A percentile compares a stretch with the other conserved stretches of the same genome.
phyloP scores from a whole-genome alignment of 2,888 invertebrate genomes.

The Aethes cnicana region DNA sequence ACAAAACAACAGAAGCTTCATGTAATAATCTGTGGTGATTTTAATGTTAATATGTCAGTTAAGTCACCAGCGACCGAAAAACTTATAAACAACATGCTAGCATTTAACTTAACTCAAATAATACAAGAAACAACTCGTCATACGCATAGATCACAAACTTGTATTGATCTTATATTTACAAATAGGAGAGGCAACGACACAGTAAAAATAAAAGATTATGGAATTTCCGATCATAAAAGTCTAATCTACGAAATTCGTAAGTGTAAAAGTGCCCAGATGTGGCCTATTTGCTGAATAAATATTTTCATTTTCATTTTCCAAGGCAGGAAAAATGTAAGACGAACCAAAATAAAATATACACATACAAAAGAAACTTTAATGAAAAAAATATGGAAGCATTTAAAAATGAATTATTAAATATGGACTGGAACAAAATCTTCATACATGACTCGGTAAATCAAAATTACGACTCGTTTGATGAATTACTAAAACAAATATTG shows the following conservation, averaged over 20 bases:
- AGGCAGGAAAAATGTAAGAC: no score
- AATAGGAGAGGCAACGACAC: no score
- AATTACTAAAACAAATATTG: not conserved
- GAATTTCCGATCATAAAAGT: no score
- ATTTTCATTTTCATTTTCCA: no score
- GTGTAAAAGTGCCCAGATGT: no score
- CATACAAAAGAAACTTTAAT: not conserved
- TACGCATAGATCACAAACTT: no score
- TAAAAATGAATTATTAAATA: not conserved
- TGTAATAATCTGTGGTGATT: not conserved
- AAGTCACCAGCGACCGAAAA: not conserved
- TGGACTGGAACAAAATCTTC: not conserved
- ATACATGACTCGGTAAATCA: not conserved
- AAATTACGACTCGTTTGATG: not conserved
- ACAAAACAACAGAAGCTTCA: no score
- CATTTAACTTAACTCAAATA: not conserved
- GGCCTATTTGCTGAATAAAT: no score
- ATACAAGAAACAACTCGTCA: conserved; percentile 7
- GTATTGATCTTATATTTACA: no score
- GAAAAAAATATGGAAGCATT: not conserved
- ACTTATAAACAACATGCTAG: not conserved
- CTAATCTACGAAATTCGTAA: no score
- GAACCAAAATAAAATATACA: no score
- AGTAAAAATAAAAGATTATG: no score
- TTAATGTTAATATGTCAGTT: not conserved